These are phyloP conservation scores for Pampusana beccarii DNA, from an alignment of 2,113 vertebrate species.

Conservation along the genomic window DNA sequence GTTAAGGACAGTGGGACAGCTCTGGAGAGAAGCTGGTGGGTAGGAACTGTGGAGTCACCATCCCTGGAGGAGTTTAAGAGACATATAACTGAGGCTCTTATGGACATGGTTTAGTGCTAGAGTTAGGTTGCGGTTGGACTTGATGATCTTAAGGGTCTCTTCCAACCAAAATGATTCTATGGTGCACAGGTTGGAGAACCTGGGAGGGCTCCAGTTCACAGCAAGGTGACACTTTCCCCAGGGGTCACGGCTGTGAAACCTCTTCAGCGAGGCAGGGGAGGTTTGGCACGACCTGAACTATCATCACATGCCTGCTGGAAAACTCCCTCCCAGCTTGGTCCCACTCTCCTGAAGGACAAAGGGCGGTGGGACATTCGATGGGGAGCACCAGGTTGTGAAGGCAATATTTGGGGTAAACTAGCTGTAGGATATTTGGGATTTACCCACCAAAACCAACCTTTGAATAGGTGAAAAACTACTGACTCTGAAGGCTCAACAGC, in stretches of 20 bases:
- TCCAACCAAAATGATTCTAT: too few relatives aligned
- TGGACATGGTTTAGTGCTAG: too few relatives aligned
- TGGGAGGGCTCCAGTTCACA: not conserved
- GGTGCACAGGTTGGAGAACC: not conserved
- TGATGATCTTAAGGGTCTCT: too few relatives aligned
- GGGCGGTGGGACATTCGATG: too few relatives aligned
- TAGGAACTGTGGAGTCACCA: not conserved
- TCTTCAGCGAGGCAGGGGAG: not conserved
- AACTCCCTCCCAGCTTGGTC: not conserved
- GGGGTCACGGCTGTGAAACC: not conserved
- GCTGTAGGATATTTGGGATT: not conserved
- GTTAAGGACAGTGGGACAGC: not conserved
- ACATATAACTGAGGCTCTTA: too few relatives aligned
- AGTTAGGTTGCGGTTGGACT: too few relatives aligned
- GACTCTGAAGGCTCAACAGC: not conserved
- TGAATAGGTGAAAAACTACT: rapidly evolving
- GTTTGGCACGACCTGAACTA: not conserved
- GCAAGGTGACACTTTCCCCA: not conserved
- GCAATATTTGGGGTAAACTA: not conserved
- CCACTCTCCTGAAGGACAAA: not conserved
- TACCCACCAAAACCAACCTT: not conserved
- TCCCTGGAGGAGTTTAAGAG: too few relatives aligned
- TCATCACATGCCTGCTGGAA: not conserved
- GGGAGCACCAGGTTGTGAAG: not conserved
- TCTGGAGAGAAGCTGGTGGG: not conserved